Conservation (phyloP, 2,888 invertebrate species). For the Parnassius mnemosyne region DNA sequence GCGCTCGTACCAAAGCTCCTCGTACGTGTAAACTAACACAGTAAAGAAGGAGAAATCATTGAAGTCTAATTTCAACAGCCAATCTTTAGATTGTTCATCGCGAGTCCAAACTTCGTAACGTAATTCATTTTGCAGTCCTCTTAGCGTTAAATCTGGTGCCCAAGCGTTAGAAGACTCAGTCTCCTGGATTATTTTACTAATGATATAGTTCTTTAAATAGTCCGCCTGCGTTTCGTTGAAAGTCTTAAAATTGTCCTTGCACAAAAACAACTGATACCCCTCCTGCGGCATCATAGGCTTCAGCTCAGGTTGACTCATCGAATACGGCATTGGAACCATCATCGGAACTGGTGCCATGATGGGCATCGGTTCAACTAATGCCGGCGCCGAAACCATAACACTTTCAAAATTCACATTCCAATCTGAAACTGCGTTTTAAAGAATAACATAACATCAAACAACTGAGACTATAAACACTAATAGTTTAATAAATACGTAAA, state of each 20-base stretch:
- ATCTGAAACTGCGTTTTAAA: constrained; percentile 48
- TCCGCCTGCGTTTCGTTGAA: constrained; percentile 50
- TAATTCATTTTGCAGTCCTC: constrained; percentile 53
- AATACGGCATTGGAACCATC: constrained; percentile 35
- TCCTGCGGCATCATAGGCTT: constrained; percentile 24
- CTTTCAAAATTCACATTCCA: constrained; percentile 39
- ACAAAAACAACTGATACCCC: constrained; percentile 53
- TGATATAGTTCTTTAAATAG: constrained; percentile 52
- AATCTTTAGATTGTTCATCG: constrained; percentile 54
- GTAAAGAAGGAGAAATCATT: constrained; percentile 50
- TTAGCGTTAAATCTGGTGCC: constrained; percentile 60
- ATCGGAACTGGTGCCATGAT: constrained; percentile 27
- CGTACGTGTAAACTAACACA: constrained; percentile 62
- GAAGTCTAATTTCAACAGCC: constrained; percentile 62
- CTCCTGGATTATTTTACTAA: constrained; percentile 50
- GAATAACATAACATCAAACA: not conserved
- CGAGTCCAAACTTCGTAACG: constrained; percentile 59
- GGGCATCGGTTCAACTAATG: constrained; percentile 17
- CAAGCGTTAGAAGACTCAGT: constrained; percentile 48
- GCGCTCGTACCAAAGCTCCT: constrained; percentile 69
- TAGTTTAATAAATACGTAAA: not conserved
- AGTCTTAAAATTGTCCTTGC: constrained; percentile 62
- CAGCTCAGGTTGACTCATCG: constrained; percentile 20
- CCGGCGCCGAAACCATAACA: constrained; percentile 27
- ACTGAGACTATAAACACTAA: not conserved